phyloP scores from a whole-genome alignment of 2,113 vertebrate genomes.

The Reinhardtius hippoglossoides region DNA sequence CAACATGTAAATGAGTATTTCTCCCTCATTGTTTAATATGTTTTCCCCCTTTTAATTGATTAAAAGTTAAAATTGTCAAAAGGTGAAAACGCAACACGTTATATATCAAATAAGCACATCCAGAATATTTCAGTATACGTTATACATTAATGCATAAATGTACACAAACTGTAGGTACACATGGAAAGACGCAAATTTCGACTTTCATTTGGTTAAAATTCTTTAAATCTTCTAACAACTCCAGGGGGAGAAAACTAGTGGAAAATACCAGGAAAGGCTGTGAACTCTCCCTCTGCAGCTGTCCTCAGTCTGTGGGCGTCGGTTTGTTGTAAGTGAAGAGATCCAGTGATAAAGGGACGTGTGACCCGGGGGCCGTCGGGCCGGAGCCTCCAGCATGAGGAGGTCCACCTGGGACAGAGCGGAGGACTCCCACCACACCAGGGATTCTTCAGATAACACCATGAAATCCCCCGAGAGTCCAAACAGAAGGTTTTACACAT shows the following conservation, averaged over 20 bases:
- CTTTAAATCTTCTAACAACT: not conserved
- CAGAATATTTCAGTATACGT: not conserved
- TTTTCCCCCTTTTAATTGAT: no score
- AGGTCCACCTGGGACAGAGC: slow-evolving; percentile 48
- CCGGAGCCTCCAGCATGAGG: slow-evolving; percentile 12
- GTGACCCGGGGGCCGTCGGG: not conserved
- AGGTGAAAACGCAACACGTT: no score
- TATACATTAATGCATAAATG: not conserved
- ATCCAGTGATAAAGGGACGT: not conserved
- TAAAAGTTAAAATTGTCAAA: no score
- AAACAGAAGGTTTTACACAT: no score
- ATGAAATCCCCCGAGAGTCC: no score
- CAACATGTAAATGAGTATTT: no score
- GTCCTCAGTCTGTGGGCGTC: not conserved
- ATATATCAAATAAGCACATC: no score
- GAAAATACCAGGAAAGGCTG: not conserved
- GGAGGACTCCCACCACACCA: not conserved
- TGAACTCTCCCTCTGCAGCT: slow-evolving; percentile 20
- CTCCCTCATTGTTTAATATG: no score
- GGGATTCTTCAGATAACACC: not conserved
- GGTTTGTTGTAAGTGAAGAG: not conserved
- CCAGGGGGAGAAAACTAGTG: not conserved
- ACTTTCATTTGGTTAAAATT: not conserved
- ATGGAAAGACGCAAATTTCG: not conserved
- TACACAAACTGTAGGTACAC: not conserved